These are phyloP conservation scores for Progne subis DNA, from an alignment of 2,113 vertebrate species.

Conservation along the genomic window DNA sequence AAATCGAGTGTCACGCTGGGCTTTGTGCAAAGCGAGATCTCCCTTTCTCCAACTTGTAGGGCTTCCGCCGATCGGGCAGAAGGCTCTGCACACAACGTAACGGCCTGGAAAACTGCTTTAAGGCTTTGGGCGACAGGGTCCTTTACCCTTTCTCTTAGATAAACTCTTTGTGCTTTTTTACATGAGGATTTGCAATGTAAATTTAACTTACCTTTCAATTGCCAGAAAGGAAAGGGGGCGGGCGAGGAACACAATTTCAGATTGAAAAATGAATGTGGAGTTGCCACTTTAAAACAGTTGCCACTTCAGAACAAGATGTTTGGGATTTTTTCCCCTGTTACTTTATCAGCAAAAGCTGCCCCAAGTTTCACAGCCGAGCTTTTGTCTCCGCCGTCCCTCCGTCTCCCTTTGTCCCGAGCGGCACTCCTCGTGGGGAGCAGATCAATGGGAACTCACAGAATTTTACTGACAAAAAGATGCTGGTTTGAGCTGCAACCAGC, in stretches of 20 bases:
- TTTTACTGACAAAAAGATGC: neutral
- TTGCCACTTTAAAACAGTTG: neutral
- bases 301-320: neutral
- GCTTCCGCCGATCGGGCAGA: neutral
- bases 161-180: neutral
- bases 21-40: neutral
- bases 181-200: neutral
- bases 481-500: neutral
- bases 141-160: neutral
- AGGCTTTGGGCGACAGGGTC: neutral
- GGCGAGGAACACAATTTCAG: neutral
- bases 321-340: accelerated
- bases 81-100: neutral
- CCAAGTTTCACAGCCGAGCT: constrained; percentile 13
- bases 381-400: constrained; percentile 24
- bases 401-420: constrained; percentile 19
- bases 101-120: neutral
- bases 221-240: neutral
- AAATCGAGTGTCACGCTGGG: neutral
- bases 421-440: constrained; percentile 20
- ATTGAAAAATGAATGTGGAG: neutral
- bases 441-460: neutral
- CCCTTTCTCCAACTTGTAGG: constrained; percentile 9
- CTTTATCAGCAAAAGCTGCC: neutral
- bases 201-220: neutral